Evolutionary conservation across 2,797 vertebrate genomes (phyloP), one percentile per base, ranked within the genome.

Genomic region (Pipistrellus pipistrellus): DNA sequence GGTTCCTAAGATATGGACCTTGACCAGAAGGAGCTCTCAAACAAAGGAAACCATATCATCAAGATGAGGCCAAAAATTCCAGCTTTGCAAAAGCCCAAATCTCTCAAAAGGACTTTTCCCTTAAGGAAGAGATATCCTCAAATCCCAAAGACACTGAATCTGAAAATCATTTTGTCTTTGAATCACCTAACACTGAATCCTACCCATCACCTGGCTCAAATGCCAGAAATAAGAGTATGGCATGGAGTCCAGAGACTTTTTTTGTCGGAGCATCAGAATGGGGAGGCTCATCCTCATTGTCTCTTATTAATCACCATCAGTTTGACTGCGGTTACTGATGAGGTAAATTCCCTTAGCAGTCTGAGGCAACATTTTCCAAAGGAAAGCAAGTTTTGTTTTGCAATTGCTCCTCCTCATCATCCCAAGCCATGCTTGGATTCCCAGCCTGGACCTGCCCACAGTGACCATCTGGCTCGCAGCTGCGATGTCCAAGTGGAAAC

Each of bases 311-410:
- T 95, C 82, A 68, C 23, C 57, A 25, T 59, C 51, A 73, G 8
- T 59, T 48, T 66, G 55, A 84, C 69, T 88, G 87, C n/a, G 81
- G 94, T 94, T 93, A 73, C 92, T 77, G 93, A 96, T 96, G 96
- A 96, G 89, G 84, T 95, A 83, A 95, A 90, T 94, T 96, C 89
- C 83, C 87, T 92, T 55, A 48, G 93, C 85, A 93, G 94, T 64
- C 93, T 96, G 95, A 97, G 85, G 90, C 86, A 97, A 94, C 96
- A 93, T 95, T 97, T 98, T 97, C 97, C 95, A 87, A 88, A 64
- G 32, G 62, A 91, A 93, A 83, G 88, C 80, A 86, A 94, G 51
- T 85, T 95, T 92, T 88, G 77, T 91, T 94, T 93, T 97, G 9
- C 53, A 41, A 93, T 95, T 92, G 35, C 51, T 93, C 48, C 81